Percentiles rank a stretch among this genome's conserved stretches.
Evolutionary conservation across 2,113 vertebrate species (phyloP).

Genomic region (Gymnocephalus cernua): DNA sequence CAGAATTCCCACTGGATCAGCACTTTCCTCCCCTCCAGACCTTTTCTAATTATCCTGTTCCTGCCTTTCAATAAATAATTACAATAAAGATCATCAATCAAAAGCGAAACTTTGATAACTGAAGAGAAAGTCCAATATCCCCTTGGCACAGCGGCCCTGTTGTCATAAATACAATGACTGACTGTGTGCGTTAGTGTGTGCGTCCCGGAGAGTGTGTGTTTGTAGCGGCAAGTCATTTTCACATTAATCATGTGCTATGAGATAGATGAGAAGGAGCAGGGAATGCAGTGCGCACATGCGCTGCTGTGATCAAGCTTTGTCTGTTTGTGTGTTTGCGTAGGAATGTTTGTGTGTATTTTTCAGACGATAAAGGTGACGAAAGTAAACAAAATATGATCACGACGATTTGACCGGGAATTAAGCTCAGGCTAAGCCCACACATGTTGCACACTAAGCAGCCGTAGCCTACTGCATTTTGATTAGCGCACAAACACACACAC

Average conservation of each 20-base stretch:
- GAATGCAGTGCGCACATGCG: conserved; percentile 46
- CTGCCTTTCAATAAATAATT: conserved; percentile 85
- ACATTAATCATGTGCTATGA: conserved; percentile 76
- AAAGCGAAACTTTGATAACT: conserved; percentile 82
- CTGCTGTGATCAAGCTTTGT: conserved; percentile 68
- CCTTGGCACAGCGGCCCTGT: conserved; percentile 44
- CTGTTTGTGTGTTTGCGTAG: conserved; percentile 29
- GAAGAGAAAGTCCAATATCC: conserved; percentile 81
- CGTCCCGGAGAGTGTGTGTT: conserved; percentile 44
- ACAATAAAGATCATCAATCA: conserved; percentile 83
- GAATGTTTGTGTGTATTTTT: conserved; percentile 37
- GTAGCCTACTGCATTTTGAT: conserved; percentile 64
- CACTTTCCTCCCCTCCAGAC: conserved; percentile 77
- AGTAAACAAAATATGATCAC: conserved; percentile 69
- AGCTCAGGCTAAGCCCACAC: conserved; percentile 57
- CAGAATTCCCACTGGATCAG: conserved; percentile 82
- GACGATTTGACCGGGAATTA: conserved; percentile 66
- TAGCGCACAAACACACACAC: conserved; percentile 23
- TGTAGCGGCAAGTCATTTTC: conserved; percentile 66
- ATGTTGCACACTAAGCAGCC: conserved; percentile 43
- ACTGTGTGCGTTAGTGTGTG: conserved; percentile 36
- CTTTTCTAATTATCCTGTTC: conserved; percentile 83
- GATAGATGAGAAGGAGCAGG: conserved; percentile 65
- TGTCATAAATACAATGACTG: conserved; percentile 74
- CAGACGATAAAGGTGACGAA: conserved; percentile 61